phyloP scores from a whole-genome alignment of 1,140 invertebrate species.

The Neuroterus valhalla region DNA sequence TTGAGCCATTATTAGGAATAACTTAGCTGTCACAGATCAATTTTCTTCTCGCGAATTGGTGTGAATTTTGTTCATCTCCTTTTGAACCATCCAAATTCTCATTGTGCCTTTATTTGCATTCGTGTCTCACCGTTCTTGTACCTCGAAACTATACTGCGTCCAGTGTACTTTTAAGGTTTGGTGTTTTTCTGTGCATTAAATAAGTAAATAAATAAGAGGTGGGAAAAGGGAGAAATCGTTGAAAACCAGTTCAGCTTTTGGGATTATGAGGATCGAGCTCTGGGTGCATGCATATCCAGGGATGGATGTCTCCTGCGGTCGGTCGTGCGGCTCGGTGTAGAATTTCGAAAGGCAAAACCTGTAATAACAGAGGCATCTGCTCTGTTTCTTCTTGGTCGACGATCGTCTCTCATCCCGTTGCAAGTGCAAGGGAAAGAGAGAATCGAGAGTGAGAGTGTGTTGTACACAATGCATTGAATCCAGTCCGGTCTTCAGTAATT shows the following conservation, averaged over 20 bases:
- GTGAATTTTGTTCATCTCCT: no score
- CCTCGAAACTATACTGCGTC: no score
- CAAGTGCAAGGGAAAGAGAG: constrained; percentile 42
- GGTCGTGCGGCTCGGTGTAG: constrained; percentile 47
- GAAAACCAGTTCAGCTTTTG: neutral
- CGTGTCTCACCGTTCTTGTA: no score
- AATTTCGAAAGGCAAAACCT: constrained; percentile 66
- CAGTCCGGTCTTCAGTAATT: constrained; percentile 38
- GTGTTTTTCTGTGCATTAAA: no score
- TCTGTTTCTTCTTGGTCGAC: constrained; percentile 57
- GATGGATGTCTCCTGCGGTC: neutral
- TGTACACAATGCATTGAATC: constrained; percentile 32
- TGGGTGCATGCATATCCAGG: neutral
- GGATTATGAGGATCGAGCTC: neutral
- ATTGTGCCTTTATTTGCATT: no score
- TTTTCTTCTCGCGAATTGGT: no score
- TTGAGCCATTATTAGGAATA: no score
- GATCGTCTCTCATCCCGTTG: constrained; percentile 51
- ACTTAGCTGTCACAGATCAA: no score
- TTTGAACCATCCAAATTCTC: no score
- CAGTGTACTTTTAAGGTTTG: no score
- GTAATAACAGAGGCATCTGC: constrained; percentile 67
- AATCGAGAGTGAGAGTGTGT: constrained; percentile 36
- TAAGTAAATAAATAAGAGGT: no score
- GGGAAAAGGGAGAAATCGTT: no score